phyloP scores from a whole-genome alignment of 2,888 invertebrate genomes.

The Leptarthrus brevirostris region DNA sequence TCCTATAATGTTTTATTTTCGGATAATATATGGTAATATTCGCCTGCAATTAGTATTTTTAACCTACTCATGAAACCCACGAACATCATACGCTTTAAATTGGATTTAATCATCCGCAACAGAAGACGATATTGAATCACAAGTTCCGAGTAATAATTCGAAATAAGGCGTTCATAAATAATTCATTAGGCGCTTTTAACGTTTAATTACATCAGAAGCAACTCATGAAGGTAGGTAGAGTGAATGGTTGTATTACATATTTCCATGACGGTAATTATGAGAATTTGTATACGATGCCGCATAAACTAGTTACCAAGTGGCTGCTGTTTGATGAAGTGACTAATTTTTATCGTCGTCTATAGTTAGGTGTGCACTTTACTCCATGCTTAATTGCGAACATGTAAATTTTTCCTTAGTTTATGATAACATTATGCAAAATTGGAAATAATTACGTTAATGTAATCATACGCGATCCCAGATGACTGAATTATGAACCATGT shows the following conservation, averaged over 20 bases:
- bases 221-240: background rate
- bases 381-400: conserved; percentile 3
- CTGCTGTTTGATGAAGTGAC: conserved; percentile 24
- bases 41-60: background rate
- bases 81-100: conserved; percentile 10
- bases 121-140: conserved; percentile 24
- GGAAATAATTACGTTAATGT: background rate
- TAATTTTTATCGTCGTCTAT: conserved; percentile 18
- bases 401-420: conserved; percentile 19
- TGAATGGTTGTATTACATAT: background rate
- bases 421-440: conserved; percentile 29
- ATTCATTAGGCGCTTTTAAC: conserved; percentile 42
- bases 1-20: too few species aligned
- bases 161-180: conserved; percentile 39
- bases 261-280: conserved; percentile 21
- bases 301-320: conserved; percentile 18
- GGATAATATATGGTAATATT: too few species aligned
- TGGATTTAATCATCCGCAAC: conserved; percentile 23
- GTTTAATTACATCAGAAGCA: conserved; percentile 18
- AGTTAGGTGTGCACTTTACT: conserved; percentile 9
- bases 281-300: background rate
- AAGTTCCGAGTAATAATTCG: background rate
- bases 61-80: background rate
- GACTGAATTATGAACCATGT: too few species aligned
- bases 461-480: too few species aligned